Conservation (phyloP, 1,140 invertebrate genomes). For the Catajapyx aquilonaris region DNA sequence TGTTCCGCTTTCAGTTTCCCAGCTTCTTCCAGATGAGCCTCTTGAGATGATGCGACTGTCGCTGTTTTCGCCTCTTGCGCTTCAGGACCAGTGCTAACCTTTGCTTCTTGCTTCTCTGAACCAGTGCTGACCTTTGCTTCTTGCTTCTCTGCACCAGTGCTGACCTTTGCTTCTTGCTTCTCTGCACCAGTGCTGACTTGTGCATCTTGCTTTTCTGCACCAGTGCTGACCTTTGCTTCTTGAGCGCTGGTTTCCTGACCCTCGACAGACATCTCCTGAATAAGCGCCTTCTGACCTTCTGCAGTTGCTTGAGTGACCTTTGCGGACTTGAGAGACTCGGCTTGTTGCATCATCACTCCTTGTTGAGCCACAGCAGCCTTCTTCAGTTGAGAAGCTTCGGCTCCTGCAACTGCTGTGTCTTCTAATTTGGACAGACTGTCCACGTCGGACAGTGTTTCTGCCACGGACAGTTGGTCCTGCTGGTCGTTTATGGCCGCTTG, state of each 20-base stretch:
- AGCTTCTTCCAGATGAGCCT: not conserved
- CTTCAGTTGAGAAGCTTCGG: not conserved
- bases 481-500: slow-evolving; percentile 20
- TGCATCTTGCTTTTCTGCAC: too few species aligned
- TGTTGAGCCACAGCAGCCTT: not conserved
- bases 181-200: too few species aligned
- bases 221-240: too few species aligned
- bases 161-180: too few species aligned
- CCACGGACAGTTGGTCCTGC: slow-evolving; percentile 1
- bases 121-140: too few species aligned
- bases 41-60: not conserved
- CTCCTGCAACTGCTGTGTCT: not conserved
- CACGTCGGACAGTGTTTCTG: slow-evolving; percentile 8
- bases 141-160: too few species aligned
- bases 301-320: not conserved
- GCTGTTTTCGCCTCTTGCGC: not conserved
- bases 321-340: not conserved
- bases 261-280: not conserved
- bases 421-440: slow-evolving; percentile 4
- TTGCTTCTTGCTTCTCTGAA: too few species aligned
- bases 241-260: too few species aligned
- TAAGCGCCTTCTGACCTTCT: not conserved
- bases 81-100: not conserved
- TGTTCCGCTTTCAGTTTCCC: not conserved
- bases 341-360: not conserved